phyloP scores from a whole-genome alignment of 2,888 invertebrate species.

The Arctia plantaginis region DNA sequence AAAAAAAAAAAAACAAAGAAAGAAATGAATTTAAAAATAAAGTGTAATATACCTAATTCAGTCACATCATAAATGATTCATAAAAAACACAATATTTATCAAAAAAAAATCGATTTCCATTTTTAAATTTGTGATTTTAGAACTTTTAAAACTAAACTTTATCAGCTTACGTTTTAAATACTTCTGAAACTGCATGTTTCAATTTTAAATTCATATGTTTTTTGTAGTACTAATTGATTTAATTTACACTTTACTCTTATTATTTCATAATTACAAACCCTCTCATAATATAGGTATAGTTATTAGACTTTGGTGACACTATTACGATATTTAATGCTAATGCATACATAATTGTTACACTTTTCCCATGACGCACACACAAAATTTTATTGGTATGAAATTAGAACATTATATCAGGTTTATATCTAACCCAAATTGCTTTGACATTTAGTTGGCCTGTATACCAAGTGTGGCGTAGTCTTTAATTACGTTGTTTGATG shows the following conservation, averaged over 20 bases:
- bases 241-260: background rate
- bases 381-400: constrained; percentile 40
- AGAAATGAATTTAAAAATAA: background rate
- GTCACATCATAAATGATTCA: background rate
- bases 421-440: constrained; percentile 52
- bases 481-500: constrained; percentile 23
- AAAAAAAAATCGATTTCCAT: no score
- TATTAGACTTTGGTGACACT: background rate
- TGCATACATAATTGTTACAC: constrained; percentile 23
- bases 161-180: background rate
- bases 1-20: background rate
- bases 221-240: background rate
- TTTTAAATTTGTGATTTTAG: no score
- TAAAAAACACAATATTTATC: no score
- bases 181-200: background rate
- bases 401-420: constrained; percentile 51
- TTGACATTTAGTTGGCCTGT: constrained; percentile 51
- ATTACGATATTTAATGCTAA: constrained; percentile 7
- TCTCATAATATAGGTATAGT: background rate
- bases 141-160: background rate
- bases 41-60: background rate
- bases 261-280: background rate
- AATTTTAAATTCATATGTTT: background rate
- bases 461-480: constrained; percentile 44
- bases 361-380: constrained; percentile 43